A percentile compares a stretch with the other conserved stretches of the same genome.
Conservation (phyloP, 2,888 invertebrate species). For the Trypoxylon attenuatum region DNA sequence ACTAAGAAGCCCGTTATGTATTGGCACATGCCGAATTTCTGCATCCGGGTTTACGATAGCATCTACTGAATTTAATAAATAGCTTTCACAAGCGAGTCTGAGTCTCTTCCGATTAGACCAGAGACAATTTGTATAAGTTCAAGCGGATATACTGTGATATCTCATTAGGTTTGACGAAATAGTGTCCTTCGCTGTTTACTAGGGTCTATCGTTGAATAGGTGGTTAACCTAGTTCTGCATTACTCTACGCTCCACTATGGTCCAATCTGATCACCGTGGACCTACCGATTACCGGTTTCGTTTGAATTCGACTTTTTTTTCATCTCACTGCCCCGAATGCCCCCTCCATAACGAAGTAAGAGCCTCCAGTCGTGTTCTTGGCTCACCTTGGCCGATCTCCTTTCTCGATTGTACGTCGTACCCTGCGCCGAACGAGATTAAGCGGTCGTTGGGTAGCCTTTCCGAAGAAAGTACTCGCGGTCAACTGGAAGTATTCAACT, state of each 20-base stretch:
- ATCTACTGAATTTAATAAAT: conserved; percentile 17
- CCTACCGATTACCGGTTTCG: conserved; percentile 39
- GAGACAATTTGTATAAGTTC: too few relatives aligned
- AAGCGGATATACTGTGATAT: too few relatives aligned
- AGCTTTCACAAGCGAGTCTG: too few relatives aligned
- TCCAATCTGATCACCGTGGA: conserved; percentile 11
- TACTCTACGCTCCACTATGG: not conserved
- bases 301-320: conserved; percentile 31
- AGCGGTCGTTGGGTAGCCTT: conserved; percentile 1
- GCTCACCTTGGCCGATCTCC: conserved; percentile 30
- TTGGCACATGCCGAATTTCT: too few relatives aligned
- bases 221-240: conserved; percentile 17
- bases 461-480: not conserved
- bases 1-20: too few relatives aligned
- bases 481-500: not conserved
- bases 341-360: not conserved
- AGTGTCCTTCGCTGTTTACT: too few relatives aligned
- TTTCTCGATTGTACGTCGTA: conserved; percentile 14
- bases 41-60: conserved; percentile 27
- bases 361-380: conserved; percentile 14
- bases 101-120: too few relatives aligned
- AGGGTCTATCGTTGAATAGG: not conserved
- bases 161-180: too few relatives aligned
- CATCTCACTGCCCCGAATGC: conserved; percentile 3
- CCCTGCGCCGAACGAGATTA: conserved; percentile 8